These are phyloP conservation scores for Sebastes baramenuke DNA, from an alignment of 2,797 vertebrate species.

Conservation along the genomic window DNA sequence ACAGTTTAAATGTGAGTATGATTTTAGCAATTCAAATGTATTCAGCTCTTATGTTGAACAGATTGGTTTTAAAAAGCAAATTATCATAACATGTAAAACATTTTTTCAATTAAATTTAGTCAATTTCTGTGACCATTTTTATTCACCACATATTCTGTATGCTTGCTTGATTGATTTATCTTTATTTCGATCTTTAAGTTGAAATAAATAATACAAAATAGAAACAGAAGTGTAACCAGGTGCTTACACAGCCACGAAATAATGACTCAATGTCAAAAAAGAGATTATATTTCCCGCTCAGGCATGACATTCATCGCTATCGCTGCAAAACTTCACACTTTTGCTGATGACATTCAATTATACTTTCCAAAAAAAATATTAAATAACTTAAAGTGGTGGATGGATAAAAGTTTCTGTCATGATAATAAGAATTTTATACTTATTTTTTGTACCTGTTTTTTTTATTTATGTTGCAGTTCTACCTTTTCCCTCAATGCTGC, in stretches of 20 bases:
- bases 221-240: not conserved
- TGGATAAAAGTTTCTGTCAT: not conserved
- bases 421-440: not conserved
- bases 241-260: not conserved
- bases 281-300: not conserved
- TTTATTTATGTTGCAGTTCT: not conserved
- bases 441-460: not conserved
- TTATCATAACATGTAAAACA: not conserved
- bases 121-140: not conserved
- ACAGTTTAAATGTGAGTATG: not conserved
- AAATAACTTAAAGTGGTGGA: not conserved
- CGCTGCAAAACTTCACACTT: not conserved
- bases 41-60: not conserved
- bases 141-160: not conserved
- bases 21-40: slow-evolving; percentile 23
- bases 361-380: not conserved
- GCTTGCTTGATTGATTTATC: not conserved
- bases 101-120: not conserved
- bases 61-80: not conserved
- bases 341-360: slow-evolving; percentile 8
- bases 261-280: not conserved
- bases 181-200: not conserved
- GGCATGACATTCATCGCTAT: not conserved
- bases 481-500: not conserved
- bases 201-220: not conserved